These are phyloP conservation scores for Heliopora coerulea DNA, from an alignment of 92 coral and sea anemone species.

Conservation along the genomic window DNA sequence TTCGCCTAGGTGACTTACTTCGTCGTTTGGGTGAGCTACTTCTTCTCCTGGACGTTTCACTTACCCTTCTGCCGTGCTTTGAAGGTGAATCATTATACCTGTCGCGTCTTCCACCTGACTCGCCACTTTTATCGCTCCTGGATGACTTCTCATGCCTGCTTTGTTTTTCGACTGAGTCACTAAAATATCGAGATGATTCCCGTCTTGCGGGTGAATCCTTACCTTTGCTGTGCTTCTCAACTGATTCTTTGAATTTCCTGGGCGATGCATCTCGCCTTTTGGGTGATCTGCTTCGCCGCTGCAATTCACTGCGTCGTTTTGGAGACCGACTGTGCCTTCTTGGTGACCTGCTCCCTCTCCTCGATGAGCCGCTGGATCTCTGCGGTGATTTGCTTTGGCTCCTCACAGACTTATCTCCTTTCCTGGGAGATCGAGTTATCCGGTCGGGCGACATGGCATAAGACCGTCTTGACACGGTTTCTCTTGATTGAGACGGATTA, in stretches of 20 bases:
- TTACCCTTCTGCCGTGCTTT: slow-evolving; percentile 2
- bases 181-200: slow-evolving; percentile 18
- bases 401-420: slow-evolving; percentile 13
- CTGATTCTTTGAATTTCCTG: slow-evolving; percentile 14
- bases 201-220: slow-evolving; percentile 30
- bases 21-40: slow-evolving; percentile 64
- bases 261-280: slow-evolving; percentile 40
- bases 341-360: slow-evolving; percentile 14
- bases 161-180: background rate
- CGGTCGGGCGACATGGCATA: slow-evolving; percentile 26
- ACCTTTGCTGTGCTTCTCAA: slow-evolving; percentile 30
- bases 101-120: no score
- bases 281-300: slow-evolving; percentile 60
- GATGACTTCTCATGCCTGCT: background rate
- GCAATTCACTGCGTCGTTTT: background rate
- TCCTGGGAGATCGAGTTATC: background rate
- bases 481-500: slow-evolving; percentile 14
- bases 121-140: background rate
- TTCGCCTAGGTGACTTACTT: slow-evolving; percentile 59
- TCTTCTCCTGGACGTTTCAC: slow-evolving; percentile 7
- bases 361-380: background rate
- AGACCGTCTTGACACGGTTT: slow-evolving; percentile 4
- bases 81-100: background rate
- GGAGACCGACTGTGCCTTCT: slow-evolving; percentile 21
- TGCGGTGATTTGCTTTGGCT: slow-evolving; percentile 28